Evolutionary conservation across 2,797 vertebrate genomes (phyloP), one percentile per base, ranked within the genome.

Genomic region (Pipistrellus pipistrellus): DNA sequence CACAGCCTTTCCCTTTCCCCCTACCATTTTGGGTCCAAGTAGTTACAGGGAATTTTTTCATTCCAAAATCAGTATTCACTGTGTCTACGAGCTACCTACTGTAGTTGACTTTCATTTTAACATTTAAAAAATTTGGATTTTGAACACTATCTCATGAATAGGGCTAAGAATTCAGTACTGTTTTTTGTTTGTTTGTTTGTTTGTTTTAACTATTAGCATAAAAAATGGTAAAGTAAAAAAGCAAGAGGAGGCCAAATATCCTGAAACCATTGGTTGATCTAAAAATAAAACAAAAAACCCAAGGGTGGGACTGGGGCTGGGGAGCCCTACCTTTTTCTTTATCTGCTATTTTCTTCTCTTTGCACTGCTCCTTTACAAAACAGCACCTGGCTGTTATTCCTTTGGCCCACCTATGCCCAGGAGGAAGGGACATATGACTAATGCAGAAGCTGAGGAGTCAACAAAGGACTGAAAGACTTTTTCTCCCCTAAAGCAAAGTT

Each of bases 271-370:
- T 71, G 23, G 68, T 0, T 48, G 18, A 76, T 53, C 81, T 96
- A 91, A 91, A 96, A 95, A 82, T 83, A 89, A 23, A 93, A 93
- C 73, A 76, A 92, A 92, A 88, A 88, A 76, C 18, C 15, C 90
- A 44, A 11, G 30, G 21, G 59, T 62, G 59, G 6, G 44, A 41
- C 38, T 44, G 44, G 44, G 44, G 27, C 2, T 32, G 20, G 73
- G 53, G 51, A 46, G 76, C 7, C 15, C 51, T 71, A 35, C 38
- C 55, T 72, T 93, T 93, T 90, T 59, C 46, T 90, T 62, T 82
- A 85, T 51, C 75, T 93, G 73, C 69, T 73, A 18, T 89, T 96
- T 93, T 77, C 64, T 94, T 89, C 69, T 71, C 55, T 96, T 87
- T 93, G 84, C 25, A 66, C 62, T 73, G 82, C 44, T 64, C 73